phyloP scores from a whole-genome alignment of 1,140 invertebrate species.

The Drosophila aff. region DNA sequence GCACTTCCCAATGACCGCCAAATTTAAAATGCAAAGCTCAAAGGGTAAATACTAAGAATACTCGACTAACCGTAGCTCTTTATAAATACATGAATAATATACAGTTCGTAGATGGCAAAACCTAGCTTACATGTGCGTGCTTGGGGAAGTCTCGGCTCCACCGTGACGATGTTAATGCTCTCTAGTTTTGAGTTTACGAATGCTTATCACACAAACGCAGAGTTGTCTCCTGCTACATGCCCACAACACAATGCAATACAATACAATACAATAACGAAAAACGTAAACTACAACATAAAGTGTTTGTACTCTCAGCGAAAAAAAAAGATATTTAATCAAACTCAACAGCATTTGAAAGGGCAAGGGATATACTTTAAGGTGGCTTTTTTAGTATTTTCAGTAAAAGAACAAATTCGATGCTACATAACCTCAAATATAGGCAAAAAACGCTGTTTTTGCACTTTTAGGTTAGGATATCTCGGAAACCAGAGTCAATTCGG shows the following conservation, averaged over 20 bases:
- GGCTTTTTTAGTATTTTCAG: too few relatives aligned
- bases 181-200: slow-evolving; percentile 17
- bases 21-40: slow-evolving; percentile 2
- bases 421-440: too few relatives aligned
- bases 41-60: neutral
- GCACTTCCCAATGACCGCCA: neutral
- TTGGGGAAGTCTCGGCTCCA: slow-evolving; percentile 16
- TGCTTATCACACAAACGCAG: slow-evolving; percentile 40
- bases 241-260: too few relatives aligned
- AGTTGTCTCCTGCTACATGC: slow-evolving; percentile 3
- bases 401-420: too few relatives aligned
- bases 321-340: too few relatives aligned
- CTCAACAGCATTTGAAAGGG: too few relatives aligned
- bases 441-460: too few relatives aligned
- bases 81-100: slow-evolving; percentile 20
- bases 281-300: slow-evolving; percentile 1
- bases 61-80: neutral
- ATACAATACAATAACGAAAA: slow-evolving; percentile 2
- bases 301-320: neutral
- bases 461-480: too few relatives aligned
- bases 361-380: too few relatives aligned
- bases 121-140: slow-evolving; percentile 24
- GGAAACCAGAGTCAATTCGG: too few relatives aligned
- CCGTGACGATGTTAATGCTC: slow-evolving; percentile 25
- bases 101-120: neutral